Base-by-base conservation (phyloP, 2,113 vertebrate species). In the Oxygymnocypris stewartii region DNA sequence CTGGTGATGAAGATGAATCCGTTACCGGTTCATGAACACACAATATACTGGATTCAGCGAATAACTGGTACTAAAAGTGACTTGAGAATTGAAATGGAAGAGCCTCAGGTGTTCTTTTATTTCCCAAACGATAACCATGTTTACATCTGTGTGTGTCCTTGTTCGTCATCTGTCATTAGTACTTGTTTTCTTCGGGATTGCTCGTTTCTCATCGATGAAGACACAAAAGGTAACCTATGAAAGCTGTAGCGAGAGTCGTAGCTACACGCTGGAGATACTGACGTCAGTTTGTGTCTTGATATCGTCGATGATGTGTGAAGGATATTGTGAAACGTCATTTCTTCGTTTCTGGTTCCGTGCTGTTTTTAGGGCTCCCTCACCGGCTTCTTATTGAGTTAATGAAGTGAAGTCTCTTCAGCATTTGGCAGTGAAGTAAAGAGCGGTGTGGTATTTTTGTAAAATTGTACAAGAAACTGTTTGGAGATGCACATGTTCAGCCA, bases 211-310 rank as follows among this genome's bases (percentile, higher is more conserved):
- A 28, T 35, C 49, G 74, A 82, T 80, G 51, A 69, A 87, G 87
- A 88, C 89, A 86, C 90, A 86, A 85, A 59, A 87, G 25, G 90
- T 92, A 91, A 88, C 90, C 92, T 91, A 93, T 95, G 94, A 94
- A 94, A 90, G 94, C 94, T 92, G 93, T 85, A 73, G 91, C 87
- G 5, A 51, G 31, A 37, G 54, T 40, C 23, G 79, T 71, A 81
- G 88, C 88, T 90, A 86, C 88, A 78, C 31, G 93, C 93, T 9
- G 91, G 94, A 94, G 93, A 92, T 89, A 90, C 88, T 85, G 85
- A 89, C 90, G 86, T 61, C 6, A 77, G 75, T 75, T 74, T 86
- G 90, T 91, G 92, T 93, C 88, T 83, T 31, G 4, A 28, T 37
- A 42, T 63, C 2, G 7, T 63, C 10, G 16, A 47, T 67, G 61